Percentiles rank a stretch among this genome's conserved stretches.
Conservation (phyloP, 2,797 vertebrate genomes). For the Manis javanica region DNA sequence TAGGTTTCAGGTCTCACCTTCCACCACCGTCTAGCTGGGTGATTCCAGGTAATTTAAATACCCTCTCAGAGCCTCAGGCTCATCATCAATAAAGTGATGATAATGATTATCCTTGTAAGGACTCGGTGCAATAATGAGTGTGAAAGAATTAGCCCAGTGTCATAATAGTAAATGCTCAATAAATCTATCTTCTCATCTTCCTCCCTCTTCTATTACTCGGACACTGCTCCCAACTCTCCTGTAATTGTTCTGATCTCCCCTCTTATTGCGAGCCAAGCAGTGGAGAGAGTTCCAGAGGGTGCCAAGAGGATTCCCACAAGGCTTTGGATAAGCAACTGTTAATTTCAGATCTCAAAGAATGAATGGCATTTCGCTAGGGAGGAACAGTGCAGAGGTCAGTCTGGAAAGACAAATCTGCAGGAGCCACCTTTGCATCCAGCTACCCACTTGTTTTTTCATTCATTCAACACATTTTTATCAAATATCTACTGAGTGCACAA, state of each 20-base stretch:
- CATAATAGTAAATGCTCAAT: slow-evolving; percentile 7
- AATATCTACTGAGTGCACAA: background rate
- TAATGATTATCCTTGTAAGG: slow-evolving; percentile 3
- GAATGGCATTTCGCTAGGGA: background rate
- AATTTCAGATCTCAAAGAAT: background rate
- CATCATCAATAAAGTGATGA: background rate
- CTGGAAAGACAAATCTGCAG: background rate
- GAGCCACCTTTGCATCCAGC: background rate
- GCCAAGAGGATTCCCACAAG: background rate
- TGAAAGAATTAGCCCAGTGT: background rate
- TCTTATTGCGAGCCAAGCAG: background rate
- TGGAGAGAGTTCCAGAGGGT: background rate
- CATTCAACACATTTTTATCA: background rate
- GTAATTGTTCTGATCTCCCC: background rate
- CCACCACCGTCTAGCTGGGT: background rate
- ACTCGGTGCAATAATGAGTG: slow-evolving; percentile 22
- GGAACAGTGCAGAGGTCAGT: background rate
- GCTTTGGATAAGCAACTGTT: background rate
- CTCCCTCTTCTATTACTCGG: background rate
- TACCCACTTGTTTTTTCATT: background rate
- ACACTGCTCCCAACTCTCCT: background rate
- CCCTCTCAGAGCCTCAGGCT: background rate
- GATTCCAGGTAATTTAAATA: slow-evolving; percentile 14
- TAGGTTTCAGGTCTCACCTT: background rate
- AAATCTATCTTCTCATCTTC: background rate